Conservation (phyloP, 2,113 vertebrate genomes). For the Andinoacara biseriatus region DNA sequence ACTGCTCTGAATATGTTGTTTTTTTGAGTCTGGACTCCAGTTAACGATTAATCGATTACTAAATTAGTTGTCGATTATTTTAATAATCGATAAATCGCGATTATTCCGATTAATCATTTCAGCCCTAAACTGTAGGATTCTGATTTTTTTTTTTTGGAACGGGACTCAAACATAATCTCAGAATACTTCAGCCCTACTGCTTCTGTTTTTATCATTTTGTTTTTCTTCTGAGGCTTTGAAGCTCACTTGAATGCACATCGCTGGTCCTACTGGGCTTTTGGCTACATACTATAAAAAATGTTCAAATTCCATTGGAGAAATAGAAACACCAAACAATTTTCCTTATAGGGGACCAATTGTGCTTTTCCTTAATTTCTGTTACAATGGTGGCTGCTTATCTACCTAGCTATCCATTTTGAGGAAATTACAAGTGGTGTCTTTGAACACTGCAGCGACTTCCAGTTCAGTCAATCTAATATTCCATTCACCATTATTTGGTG, state of each 20-base stretch:
- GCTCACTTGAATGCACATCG: too few species aligned
- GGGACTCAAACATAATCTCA: neutral
- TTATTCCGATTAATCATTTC: too few species aligned
- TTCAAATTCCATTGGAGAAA: neutral
- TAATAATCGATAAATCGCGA: too few species aligned
- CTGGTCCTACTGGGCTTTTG: neutral
- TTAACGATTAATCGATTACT: too few species aligned
- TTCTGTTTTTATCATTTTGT: neutral
- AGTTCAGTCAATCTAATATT: too few species aligned
- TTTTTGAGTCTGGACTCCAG: too few species aligned
- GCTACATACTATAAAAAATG: neutral
- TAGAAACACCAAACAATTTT: neutral
- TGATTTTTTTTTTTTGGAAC: neutral
- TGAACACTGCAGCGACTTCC: too few species aligned
- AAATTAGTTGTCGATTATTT: too few species aligned
- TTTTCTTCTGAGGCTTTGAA: neutral
- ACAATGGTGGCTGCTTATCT: neutral
- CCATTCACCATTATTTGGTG: too few species aligned
- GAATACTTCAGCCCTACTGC: neutral
- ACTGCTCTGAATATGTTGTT: too few species aligned
- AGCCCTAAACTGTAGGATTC: slow-evolving; percentile 10
- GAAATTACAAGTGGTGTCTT: too few species aligned
- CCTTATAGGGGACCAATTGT: neutral
- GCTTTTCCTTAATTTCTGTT: neutral
- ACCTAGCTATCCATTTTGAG: too few species aligned